Evolutionary conservation across 2,888 invertebrate species (phyloP), one percentile per base, ranked within the genome.

Genomic region (Lepetodrilus schrolli): DNA sequence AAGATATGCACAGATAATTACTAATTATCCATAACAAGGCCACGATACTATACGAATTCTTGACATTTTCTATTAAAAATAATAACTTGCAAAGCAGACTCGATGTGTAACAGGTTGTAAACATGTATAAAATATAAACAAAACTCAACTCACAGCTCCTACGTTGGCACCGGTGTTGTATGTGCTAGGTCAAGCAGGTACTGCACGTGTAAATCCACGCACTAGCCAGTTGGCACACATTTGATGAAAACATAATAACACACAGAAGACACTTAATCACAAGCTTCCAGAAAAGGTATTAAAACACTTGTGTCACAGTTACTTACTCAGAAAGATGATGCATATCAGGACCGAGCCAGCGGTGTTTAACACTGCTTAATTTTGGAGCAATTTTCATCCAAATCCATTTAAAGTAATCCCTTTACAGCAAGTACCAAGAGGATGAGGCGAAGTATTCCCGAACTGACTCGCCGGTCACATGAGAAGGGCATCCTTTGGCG

Each of bases 341-440:
- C 76, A 76, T 76, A 66, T 76, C 76, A 74, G 72, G 65, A 73
- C 76, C 70, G 68, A 70, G 65, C 69, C 37, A 48, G 30, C 74
- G 72, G 69, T 65, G 51, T 65, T 74, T 71, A 58, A 74, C 43
- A 69, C 69, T 69, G 74, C 71, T 72, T 74, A 69, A 69, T 51
- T 81, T 78, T 73, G 80, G 80, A 74, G 80, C 79, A 79, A 81
- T 79, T 82, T 82, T 82, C 81, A 82, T 82, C 75, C 82, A 82
- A 81, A 43, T 72, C 77, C 77, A 77, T 73, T 74, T 50, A 73
- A 66, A 48, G 51, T 73, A 68, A 68, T 69, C 73, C 72, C 4
- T 30, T 43, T 48, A 72, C 72, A 72, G 47, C 43, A 58, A 65
- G 26, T 48, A 38, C 36, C 43, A 65, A 34, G 34, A n/a, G n/a